phyloP scores from a whole-genome alignment of 1,140 invertebrate genomes.

The Lepidurus packardi region DNA sequence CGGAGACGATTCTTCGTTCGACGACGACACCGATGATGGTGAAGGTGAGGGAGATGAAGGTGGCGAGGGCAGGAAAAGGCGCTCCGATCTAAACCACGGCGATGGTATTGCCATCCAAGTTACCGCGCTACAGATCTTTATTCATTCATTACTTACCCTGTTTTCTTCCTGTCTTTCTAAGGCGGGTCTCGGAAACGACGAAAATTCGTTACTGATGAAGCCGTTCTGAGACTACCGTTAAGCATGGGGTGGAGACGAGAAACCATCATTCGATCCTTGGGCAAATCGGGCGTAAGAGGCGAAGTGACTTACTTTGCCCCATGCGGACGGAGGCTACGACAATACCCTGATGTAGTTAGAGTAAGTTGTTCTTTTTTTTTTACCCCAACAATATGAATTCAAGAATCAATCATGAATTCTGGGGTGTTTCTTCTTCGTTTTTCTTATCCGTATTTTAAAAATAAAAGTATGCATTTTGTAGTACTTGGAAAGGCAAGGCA shows the following conservation, averaged over 20 bases:
- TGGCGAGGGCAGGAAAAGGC: slow-evolving; percentile 37
- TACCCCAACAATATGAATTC: too few species aligned
- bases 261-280: slow-evolving; percentile 76
- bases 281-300: slow-evolving; percentile 69
- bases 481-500: slow-evolving; percentile 71
- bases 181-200: slow-evolving; percentile 36
- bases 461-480: slow-evolving; percentile 43
- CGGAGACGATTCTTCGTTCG: slow-evolving; percentile 47
- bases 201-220: slow-evolving; percentile 49
- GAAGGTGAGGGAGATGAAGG: slow-evolving; percentile 40
- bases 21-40: slow-evolving; percentile 30
- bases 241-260: slow-evolving; percentile 82
- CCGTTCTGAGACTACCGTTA: slow-evolving; percentile 64
- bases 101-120: slow-evolving; percentile 23
- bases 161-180: neutral
- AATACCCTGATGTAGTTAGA: slow-evolving; percentile 61
- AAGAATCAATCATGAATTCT: too few species aligned
- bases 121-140: neutral
- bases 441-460: neutral
- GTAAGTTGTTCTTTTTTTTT: neutral
- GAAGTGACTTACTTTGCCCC: slow-evolving; percentile 86
- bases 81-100: slow-evolving; percentile 32
- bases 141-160: slow-evolving; percentile 15
- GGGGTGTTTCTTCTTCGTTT: neutral
- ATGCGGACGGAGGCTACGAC: slow-evolving; percentile 68